Percentiles rank a stretch among this genome's conserved stretches.
Evolutionary conservation across 2,888 invertebrate species (phyloP).

Genomic region (Polia nebulosa): DNA sequence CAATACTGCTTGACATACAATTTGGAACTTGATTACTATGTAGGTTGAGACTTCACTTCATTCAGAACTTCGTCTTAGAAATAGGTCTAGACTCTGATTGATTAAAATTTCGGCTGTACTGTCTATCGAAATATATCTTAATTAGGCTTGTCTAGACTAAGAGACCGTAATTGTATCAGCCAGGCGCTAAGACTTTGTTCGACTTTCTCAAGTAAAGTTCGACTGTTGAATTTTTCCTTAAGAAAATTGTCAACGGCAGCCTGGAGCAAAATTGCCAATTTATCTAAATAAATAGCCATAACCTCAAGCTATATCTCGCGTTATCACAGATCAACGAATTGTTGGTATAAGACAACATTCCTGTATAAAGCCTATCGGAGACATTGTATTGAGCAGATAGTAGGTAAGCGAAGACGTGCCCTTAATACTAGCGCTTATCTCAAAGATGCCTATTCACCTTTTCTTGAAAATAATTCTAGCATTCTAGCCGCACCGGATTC

Average conservation of each 20-base stretch:
- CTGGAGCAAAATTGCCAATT: constrained; percentile 26
- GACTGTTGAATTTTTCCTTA: constrained; percentile 25
- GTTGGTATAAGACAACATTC: constrained; percentile 25
- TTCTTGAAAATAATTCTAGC: constrained; percentile 39
- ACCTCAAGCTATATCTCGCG: neutral
- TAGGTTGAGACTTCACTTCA: neutral
- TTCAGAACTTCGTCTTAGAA: neutral
- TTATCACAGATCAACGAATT: constrained; percentile 10
- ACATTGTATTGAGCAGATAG: constrained; percentile 21
- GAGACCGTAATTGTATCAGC: constrained; percentile 11
- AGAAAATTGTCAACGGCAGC: constrained; percentile 20
- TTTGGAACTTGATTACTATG: constrained; percentile 3
- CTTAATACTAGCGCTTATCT: constrained; percentile 26
- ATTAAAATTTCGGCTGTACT: constrained; percentile 15
- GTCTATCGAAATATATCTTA: neutral
- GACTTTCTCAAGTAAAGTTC: neutral
- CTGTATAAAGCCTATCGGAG: constrained; percentile 14
- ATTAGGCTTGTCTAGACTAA: constrained; percentile 17
- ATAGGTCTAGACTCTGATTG: constrained; percentile 22
- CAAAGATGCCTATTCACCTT: constrained; percentile 38
- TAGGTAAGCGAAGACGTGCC: constrained; percentile 14
- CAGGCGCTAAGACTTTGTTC: neutral
- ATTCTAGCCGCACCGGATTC: constrained; percentile 28
- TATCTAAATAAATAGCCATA: constrained; percentile 10
- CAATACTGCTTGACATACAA: constrained; percentile 12